Evolutionary conservation across 2,113 vertebrate species (phyloP), one percentile per base, ranked within the genome.

Genomic region (Aleadryas rufinucha): DNA sequence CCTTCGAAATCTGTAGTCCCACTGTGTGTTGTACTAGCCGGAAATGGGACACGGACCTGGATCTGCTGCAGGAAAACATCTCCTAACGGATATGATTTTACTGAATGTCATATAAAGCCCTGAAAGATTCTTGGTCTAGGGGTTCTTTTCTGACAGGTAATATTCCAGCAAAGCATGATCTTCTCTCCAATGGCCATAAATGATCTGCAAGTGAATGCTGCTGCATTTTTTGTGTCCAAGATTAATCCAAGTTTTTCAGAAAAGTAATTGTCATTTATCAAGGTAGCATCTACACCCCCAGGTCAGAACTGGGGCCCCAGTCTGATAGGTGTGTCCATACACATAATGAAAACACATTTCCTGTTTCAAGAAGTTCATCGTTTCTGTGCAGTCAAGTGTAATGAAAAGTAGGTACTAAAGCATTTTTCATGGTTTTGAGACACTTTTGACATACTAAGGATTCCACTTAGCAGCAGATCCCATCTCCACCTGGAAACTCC

Each of bases 1-100:
- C 91, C 77, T 95, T 83, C 75, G 81, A 95, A 97, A 97, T 93
- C 91, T 95, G 94, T 89, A 84, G 84, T 96, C 95, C 95, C 96
- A 79, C 8, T 95, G 95, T 79, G 92, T 70, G 82, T 72, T 96
- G 78, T 53, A 30, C 94, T 59, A 91, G 65, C 78, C 65, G 65
- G 95, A 97, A 96, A 97, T 33, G 79, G 93, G 90, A 95, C 60
- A 72, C 0, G 33, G 83, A 90, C 70, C 87, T 95, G 85, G 87
- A 94, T 89, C 84, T 77, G 87, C 78, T 93, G 90, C 92, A 96
- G 78, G 95, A 95, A 95, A 96, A 49, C 71, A 47, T 96, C 86
- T 93, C 93, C 77, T 80, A 91, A 79, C 13, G 44, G 93, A 96
- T 93, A 79, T 63, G 92, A 91, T 93, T 94, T 92, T 97, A 93